Percentiles rank a stretch among this genome's conserved stretches.
Evolutionary conservation across 2,113 vertebrate genomes (phyloP).

Genomic region (Spilogale gracilis): DNA sequence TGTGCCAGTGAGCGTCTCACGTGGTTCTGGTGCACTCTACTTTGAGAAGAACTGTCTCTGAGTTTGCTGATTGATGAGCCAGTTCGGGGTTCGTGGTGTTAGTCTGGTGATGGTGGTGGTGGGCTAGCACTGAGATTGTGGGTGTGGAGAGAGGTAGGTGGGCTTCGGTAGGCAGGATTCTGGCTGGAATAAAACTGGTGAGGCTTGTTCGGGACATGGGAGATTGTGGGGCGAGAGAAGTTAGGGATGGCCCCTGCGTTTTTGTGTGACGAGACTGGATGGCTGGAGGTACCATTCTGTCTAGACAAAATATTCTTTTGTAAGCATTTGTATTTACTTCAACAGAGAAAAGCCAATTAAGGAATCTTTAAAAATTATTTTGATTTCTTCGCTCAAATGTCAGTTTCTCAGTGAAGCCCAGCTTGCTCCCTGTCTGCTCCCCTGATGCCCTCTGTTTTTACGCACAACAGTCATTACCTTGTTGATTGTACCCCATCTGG

Average conservation of each 20-base stretch:
- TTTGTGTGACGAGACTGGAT: not conserved
- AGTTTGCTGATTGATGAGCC: not conserved
- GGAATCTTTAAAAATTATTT: not conserved
- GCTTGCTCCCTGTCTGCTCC: not conserved
- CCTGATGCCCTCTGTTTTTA: not conserved
- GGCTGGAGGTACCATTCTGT: not conserved
- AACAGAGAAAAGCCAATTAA: not conserved
- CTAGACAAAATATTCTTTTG: not conserved
- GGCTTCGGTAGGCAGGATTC: not conserved
- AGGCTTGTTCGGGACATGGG: not conserved
- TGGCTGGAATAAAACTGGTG: not conserved
- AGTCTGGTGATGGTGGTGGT: not conserved
- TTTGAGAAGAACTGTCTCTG: not conserved
- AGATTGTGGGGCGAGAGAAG: not conserved
- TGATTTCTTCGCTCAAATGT: not conserved
- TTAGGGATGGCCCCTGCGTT: not conserved
- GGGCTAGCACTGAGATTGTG: not conserved
- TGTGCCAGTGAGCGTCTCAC: not conserved
- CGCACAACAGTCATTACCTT: not conserved
- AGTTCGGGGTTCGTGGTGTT: not conserved
- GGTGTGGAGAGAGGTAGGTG: not conserved
- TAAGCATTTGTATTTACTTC: not conserved
- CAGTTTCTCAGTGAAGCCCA: not conserved
- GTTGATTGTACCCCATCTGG: not conserved
- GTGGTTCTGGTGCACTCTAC: not conserved